Conservation (phyloP, 2,888 invertebrate genomes). For the Melieria crassipennis region DNA sequence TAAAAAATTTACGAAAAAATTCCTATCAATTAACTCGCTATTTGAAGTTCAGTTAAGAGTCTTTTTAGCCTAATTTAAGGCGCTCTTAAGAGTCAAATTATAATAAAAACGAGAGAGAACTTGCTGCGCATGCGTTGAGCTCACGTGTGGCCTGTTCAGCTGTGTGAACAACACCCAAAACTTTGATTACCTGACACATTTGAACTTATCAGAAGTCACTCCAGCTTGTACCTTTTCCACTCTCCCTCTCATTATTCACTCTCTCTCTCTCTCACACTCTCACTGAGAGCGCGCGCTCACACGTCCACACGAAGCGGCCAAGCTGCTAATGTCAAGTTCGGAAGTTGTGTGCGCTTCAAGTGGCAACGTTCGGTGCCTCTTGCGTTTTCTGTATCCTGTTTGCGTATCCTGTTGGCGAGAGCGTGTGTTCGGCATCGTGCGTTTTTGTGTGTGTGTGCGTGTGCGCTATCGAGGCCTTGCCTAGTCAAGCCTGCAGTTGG, state of each 20-base stretch:
- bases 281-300: not conserved
- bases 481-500: not conserved
- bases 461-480: conserved; percentile 10
- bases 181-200: not conserved
- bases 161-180: conserved; percentile 32
- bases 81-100: no score
- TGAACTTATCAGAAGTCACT: not conserved
- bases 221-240: not conserved
- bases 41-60: no score
- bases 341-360: not conserved
- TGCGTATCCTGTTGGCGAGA: conserved; percentile 19
- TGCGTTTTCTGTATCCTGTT: not conserved
- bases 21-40: no score
- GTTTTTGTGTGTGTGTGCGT: not conserved
- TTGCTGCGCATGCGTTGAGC: not conserved
- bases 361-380: not conserved
- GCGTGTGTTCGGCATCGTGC: not conserved
- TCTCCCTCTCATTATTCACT: not conserved
- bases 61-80: no score
- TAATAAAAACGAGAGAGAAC: not conserved
- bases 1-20: no score
- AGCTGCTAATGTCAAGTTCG: not conserved
- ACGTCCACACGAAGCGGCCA: no score
- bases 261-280: not conserved
- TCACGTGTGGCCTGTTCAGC: not conserved